Percentiles rank a stretch among this genome's conserved stretches.
Conservation (phyloP, 2,888 invertebrate genomes). For the Pomacea canaliculata region DNA sequence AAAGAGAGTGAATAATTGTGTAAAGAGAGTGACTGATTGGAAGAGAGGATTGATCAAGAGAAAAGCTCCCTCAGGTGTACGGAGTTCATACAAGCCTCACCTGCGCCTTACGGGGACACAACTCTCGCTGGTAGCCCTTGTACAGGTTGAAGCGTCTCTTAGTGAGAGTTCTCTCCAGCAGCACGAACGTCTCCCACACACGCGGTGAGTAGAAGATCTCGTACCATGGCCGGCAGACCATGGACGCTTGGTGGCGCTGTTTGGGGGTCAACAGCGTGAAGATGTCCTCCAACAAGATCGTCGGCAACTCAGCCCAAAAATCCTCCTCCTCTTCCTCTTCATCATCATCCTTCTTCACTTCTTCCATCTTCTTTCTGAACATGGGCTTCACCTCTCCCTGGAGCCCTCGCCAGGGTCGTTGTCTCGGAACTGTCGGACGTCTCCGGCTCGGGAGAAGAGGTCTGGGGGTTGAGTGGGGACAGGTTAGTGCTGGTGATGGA, state of each 20-base stretch:
- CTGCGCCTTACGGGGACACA: conserved; percentile 67
- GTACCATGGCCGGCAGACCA: conserved; percentile 71
- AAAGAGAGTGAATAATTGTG: too few relatives aligned
- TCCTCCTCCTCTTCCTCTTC: conserved; percentile 32
- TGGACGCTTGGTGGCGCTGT: conserved; percentile 80
- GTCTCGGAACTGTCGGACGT: not conserved
- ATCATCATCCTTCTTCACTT: conserved; percentile 6
- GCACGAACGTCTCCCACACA: conserved; percentile 80
- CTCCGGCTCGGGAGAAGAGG: conserved; percentile 9
- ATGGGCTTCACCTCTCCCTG: not conserved
- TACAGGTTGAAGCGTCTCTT: conserved; percentile 84
- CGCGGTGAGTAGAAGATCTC: conserved; percentile 79
- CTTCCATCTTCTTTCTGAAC: not conserved
- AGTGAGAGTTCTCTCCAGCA: conserved; percentile 81
- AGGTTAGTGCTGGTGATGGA: not conserved
- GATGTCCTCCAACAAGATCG: conserved; percentile 80
- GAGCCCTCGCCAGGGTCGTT: not conserved
- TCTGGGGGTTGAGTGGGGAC: conserved; percentile 12
- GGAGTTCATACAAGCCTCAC: conserved; percentile 50
- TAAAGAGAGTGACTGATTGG: too few relatives aligned
- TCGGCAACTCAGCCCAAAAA: conserved; percentile 78
- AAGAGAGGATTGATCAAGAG: too few relatives aligned
- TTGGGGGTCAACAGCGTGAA: conserved; percentile 78
- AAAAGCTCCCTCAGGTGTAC: too few relatives aligned
- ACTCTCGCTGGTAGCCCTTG: conserved; percentile 83